Base-by-base conservation (phyloP, 2,113 vertebrate genomes). In the Elanoides forficatus region DNA sequence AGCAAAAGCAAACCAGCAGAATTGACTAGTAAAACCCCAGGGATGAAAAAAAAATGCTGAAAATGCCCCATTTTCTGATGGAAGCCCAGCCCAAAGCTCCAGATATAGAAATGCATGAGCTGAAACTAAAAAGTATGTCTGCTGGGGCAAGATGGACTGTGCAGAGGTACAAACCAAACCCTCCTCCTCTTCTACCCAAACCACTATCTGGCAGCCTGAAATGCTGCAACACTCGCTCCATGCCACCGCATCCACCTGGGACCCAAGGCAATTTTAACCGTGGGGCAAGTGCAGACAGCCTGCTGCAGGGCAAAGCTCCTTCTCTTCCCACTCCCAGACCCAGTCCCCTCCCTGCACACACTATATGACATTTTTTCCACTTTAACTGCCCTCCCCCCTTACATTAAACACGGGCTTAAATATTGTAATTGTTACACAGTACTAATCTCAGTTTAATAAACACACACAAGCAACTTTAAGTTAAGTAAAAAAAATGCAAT, bases 341-440 rank as follows among this genome's bases (percentile, higher is more conserved):
- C 47, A 0, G 3, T n/a, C 72, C n/a, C 48, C 26, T 42, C 66
- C 55, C 50, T 17, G 32, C n/a, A 48, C 26, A 5, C 67, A 7
- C 56, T 0, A 2, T 0, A 4, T 4, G 2, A 25, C 45, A 27
- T 30, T 45, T 21, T 43, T 38, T 55, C 82, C 67, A 68, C 71
- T 74, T 59, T 42, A 72, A 75, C 71, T 48, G 16, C 45, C 15
- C 62, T 11, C 26, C 7, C 11, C 8, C 13, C 42, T 12, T n/a
- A 59, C 26, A 38, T 65, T 80, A 88, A 93, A 68, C 19, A 38
- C 0, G 2, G 22, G 18, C 81, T 96, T 91, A 53, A 86, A 58
- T 5, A 53, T 14, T 23, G 32, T 47, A 79, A 34, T 53, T 9
- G 34, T n/a, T 66, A 58, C 0, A 0, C 72, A 19, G 38, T 5